Base-by-base conservation (phyloP, 2,113 vertebrate species). In the Oryzias curvinotus region DNA sequence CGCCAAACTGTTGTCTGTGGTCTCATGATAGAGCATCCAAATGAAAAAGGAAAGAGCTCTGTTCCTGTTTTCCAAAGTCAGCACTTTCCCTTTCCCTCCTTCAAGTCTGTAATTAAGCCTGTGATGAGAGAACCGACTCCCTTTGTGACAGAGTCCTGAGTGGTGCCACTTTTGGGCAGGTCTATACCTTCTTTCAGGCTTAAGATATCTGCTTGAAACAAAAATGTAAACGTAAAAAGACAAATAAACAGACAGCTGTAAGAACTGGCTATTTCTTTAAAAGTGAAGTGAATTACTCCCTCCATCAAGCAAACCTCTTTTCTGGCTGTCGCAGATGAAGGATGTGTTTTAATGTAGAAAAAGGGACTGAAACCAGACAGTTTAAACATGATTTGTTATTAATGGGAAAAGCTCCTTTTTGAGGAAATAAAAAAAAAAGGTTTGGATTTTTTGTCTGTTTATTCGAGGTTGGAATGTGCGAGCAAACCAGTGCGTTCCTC, bases 51-150 rank as follows among this genome's bases (percentile, higher is more conserved):
- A 68, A 5, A 62, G 54, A 70, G 41, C 45, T 73, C 68, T 57
- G 52, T 72, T 77, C 65, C 67, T 75, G 70, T 86, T 88, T 63
- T 80, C 63, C 68, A 62, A 36, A 36, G 36, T 36, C 36, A 16
- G 63, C 82, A 84, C 81, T 75, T 61, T 55, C 65, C 49, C 44
- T 79, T 41, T 69, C 61, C 65, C 62, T 77, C 70, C 18, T 60
- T 17, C 49, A 59, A 47, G 60, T 83, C 75, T 88, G 71, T 86
- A 82, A 87, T 89, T 87, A 70, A 18, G 62, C 36, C 23, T 68
- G 65, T 67, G 61, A 76, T 64, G 55, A 57, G 62, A 54, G 70
- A 64, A 21, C 63, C 62, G 68, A 60, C 78, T 30, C 79, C 57
- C 57, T 59, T 56, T 71, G 73, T 68, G 77, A 69, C 59, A 77